Conservation (phyloP, 2,113 vertebrate species). For the Daboia siamensis region DNA sequence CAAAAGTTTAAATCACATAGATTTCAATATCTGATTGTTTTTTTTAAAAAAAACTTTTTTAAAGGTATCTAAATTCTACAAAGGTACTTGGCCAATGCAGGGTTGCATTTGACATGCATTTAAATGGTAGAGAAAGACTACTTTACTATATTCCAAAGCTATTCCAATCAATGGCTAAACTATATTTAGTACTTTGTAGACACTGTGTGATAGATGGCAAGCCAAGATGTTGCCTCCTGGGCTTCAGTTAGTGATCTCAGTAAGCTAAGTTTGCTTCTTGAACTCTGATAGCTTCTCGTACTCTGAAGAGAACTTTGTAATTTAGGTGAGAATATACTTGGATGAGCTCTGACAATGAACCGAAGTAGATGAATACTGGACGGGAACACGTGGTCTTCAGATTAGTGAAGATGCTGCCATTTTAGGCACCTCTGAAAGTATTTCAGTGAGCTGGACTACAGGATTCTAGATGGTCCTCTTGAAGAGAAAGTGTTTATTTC, state of each 20-base stretch:
- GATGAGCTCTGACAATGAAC: background rate
- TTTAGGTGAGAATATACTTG: background rate
- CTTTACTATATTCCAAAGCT: background rate
- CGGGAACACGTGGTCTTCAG: background rate
- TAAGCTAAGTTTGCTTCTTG: background rate
- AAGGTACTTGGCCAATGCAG: background rate
- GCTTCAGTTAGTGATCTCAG: background rate
- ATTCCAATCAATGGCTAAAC: constrained; percentile 3
- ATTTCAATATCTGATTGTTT: background rate
- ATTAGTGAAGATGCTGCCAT: constrained; percentile 11
- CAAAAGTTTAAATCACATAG: background rate
- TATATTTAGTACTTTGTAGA: background rate
- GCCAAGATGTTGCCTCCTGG: accelerated
- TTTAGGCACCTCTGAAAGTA: background rate
- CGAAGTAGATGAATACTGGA: constrained; percentile 10
- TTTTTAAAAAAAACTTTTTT: background rate
- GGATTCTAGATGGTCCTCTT: accelerated
- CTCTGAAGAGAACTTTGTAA: background rate
- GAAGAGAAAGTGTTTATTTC: background rate
- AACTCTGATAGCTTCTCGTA: background rate
- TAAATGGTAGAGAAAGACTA: background rate
- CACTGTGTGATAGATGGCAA: background rate
- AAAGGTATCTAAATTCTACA: background rate
- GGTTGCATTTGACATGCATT: background rate
- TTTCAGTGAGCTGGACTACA: background rate